Base-by-base conservation (phyloP, 1,140 invertebrate genomes). In the Harpegnathos saltator region DNA sequence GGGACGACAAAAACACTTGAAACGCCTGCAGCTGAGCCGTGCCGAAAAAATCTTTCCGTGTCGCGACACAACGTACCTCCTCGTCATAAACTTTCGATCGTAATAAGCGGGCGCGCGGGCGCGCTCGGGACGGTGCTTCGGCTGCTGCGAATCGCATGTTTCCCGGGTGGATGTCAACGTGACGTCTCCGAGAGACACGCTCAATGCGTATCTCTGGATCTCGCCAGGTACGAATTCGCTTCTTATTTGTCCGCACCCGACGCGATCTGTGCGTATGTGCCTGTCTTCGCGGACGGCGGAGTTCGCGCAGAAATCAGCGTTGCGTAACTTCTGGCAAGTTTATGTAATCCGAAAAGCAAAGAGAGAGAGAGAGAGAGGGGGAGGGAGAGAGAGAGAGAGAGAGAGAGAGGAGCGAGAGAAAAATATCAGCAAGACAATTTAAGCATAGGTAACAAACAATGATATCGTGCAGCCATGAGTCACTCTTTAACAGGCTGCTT, bases 1-100 rank as follows among this genome's bases (percentile, higher is more conserved):
- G 73, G 58, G 62, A 72, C 71, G 65, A 85, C 83, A 56, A 69
- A 89, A 58, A 80, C 78, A 74, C 17, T 88, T 26, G 17, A 66
- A 59, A 29, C 48, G 26, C 69, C 85, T 85, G 62, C 83, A 38
- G 74, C n/a, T 80, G 68, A 59, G 68, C 52, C 68, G 44, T 65
- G 68, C 61, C 62, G 58, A 74, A 61, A 80, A 38, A 14, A 26
- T 85, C 71, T 83, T 85, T 38, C 66, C 83, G 73, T 29, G 78
- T 38, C 17, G 38, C 22, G 66, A 62, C 44, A 77, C 72, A 26
- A 63, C 52, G 22, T 50, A 66, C 44, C 50, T 56, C 44, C 50
- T 56, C 19, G 58, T 48, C 26, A 52, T 72, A 26, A 52, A 80
- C 58, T 87, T 74, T 33, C 82, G 81, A 52, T 84, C 81, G 62